A percentile compares a stretch with the other conserved stretches of the same genome.
Conservation (phyloP, 2,113 vertebrate species). For the Gymnogyps californianus region DNA sequence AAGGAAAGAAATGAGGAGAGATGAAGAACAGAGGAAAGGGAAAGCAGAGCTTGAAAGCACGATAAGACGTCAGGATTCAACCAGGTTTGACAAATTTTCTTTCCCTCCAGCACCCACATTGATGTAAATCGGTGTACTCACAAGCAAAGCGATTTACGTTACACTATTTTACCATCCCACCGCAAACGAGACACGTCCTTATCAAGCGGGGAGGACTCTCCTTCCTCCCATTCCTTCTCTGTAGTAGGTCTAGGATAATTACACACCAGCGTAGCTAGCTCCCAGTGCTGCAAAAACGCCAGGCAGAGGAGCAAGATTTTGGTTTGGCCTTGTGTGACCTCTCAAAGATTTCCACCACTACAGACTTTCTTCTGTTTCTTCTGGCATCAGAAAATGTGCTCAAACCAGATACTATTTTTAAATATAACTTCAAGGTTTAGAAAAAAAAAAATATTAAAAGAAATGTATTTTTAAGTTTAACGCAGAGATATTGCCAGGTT, state of each 20-base stretch:
- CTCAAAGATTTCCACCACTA: background rate
- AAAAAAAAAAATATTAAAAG: background rate
- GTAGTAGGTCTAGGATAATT: background rate
- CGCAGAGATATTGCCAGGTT: background rate
- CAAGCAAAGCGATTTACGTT: background rate
- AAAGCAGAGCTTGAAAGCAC: background rate
- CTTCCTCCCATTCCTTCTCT: background rate
- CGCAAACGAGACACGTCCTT: fast-evolving
- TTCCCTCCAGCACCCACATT: background rate
- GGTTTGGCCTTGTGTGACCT: slow-evolving; percentile 7
- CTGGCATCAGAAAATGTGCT: background rate
- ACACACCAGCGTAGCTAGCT: background rate
- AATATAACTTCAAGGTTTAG: background rate
- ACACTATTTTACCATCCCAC: background rate
- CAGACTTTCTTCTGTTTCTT: background rate
- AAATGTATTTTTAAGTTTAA: background rate
- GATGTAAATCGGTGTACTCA: background rate
- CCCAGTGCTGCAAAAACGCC: background rate
- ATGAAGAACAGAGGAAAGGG: background rate
- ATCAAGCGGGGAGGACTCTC: background rate
- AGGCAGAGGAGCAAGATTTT: background rate
- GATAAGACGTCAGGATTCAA: fast-evolving
- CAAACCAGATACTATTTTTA: background rate
- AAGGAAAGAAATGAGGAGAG: background rate
- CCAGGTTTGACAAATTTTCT: background rate